phyloP scores from a whole-genome alignment of 2,797 vertebrate species.

The Eulemur albifrons region DNA sequence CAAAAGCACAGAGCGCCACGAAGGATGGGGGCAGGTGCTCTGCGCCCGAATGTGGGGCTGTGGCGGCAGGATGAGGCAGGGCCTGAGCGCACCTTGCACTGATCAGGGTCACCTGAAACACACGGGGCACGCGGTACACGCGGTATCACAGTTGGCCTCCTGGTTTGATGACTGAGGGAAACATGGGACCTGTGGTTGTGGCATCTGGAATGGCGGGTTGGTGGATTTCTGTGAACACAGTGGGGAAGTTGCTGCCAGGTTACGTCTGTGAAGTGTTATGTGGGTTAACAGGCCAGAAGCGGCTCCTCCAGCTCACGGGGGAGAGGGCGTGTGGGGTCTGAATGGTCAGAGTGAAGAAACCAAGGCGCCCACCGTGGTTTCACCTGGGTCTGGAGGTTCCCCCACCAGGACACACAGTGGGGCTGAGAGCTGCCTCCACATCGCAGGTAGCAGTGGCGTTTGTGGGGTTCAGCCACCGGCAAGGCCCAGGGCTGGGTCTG shows the following conservation, averaged over 20 bases:
- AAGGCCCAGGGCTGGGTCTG: neutral
- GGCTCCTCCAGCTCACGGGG: neutral
- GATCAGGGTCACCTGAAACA: neutral
- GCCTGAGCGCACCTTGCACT: rapidly evolving
- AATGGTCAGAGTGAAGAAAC: neutral
- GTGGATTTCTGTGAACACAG: neutral
- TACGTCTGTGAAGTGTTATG: rapidly evolving
- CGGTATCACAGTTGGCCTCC: neutral
- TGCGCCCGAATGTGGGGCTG: neutral
- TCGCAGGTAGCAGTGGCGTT: rapidly evolving
- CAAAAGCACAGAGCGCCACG: rapidly evolving
- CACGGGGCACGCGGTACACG: rapidly evolving
- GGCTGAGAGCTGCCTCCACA: neutral
- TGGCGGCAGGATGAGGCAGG: too few relatives aligned
- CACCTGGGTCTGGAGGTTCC: rapidly evolving
- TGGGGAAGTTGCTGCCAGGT: neutral
- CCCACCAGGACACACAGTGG: rapidly evolving
- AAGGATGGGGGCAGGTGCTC: neutral
- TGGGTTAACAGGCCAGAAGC: rapidly evolving
- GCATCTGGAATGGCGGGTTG: neutral
- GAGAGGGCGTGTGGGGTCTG: rapidly evolving
- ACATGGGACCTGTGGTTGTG: rapidly evolving
- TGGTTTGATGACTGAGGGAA: too few relatives aligned
- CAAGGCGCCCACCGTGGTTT: neutral
- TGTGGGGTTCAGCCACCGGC: too few relatives aligned